Evolutionary conservation across 1,140 invertebrate species (phyloP).

Genomic region (Drosophila pseudoobscura): DNA sequence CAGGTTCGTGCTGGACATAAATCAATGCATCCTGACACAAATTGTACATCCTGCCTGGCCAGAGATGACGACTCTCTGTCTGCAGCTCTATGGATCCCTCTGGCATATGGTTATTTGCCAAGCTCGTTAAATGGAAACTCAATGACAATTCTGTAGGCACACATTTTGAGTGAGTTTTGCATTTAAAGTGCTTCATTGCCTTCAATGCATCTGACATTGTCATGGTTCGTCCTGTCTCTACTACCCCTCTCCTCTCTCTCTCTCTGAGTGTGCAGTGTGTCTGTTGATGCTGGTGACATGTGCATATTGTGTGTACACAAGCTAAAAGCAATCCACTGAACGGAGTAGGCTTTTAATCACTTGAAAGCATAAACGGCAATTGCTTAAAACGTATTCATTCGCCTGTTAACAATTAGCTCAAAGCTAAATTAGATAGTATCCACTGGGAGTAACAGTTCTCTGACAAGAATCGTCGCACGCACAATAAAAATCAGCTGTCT

Average conservation of each 20-base stretch:
- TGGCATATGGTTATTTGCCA: constrained; percentile 30
- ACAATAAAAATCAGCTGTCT: no score
- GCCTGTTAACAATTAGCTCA: constrained; percentile 11
- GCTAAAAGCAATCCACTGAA: constrained; percentile 6
- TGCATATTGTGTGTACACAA: constrained; percentile 13
- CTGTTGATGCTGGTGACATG: constrained; percentile 22
- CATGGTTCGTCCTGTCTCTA: no score
- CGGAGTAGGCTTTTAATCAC: neutral
- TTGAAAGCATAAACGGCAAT: constrained; percentile 15
- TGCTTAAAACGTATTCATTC: constrained; percentile 1
- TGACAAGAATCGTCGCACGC: no score
- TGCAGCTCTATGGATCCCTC: constrained; percentile 3
- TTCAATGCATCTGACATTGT: constrained; percentile 16
- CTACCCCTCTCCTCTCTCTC: no score
- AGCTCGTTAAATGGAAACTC: constrained; percentile 24
- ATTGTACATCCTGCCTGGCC: constrained; percentile 30
- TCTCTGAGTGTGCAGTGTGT: neutral
- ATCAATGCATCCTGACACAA: constrained; percentile 57
- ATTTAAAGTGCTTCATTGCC: constrained; percentile 44
- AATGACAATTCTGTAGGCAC: constrained; percentile 17
- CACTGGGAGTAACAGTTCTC: no score
- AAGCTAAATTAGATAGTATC: neutral
- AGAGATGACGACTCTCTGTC: constrained; percentile 2
- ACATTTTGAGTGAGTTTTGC: constrained; percentile 30
- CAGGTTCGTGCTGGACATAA: constrained; percentile 32